Evolutionary conservation across 2,797 vertebrate genomes (phyloP).

Genomic region (Dermochelys coriacea): DNA sequence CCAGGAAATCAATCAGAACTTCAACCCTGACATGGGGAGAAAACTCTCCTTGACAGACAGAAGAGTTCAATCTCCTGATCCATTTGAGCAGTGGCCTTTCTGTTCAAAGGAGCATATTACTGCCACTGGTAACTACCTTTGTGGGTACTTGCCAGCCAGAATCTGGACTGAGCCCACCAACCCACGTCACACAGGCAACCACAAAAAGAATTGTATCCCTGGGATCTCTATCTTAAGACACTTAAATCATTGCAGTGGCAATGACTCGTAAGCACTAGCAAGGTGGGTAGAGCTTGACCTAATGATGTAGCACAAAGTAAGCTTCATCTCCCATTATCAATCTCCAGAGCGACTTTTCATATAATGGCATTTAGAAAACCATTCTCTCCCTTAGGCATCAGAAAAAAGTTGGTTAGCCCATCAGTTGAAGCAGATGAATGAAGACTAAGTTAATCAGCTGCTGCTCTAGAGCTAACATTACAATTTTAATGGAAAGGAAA

Average conservation of each 20-base stretch:
- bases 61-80: neutral
- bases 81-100: neutral
- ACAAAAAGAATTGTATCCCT: neutral
- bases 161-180: neutral
- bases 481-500: neutral
- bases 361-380: neutral
- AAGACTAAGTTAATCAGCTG: neutral
- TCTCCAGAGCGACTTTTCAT: neutral
- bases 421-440: neutral
- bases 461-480: neutral
- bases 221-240: neutral
- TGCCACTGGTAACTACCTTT: rapidly evolving
- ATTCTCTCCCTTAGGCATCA: neutral
- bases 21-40: neutral
- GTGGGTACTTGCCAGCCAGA: neutral
- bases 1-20: neutral
- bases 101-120: neutral
- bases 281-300: neutral
- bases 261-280: neutral
- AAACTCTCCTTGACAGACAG: neutral
- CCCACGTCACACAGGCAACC: neutral
- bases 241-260: neutral
- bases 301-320: neutral
- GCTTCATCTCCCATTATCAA: neutral
- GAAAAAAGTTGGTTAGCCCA: neutral